phyloP scores from a whole-genome alignment of 2,113 vertebrate genomes.

The Eretmodus cyanostictus region DNA sequence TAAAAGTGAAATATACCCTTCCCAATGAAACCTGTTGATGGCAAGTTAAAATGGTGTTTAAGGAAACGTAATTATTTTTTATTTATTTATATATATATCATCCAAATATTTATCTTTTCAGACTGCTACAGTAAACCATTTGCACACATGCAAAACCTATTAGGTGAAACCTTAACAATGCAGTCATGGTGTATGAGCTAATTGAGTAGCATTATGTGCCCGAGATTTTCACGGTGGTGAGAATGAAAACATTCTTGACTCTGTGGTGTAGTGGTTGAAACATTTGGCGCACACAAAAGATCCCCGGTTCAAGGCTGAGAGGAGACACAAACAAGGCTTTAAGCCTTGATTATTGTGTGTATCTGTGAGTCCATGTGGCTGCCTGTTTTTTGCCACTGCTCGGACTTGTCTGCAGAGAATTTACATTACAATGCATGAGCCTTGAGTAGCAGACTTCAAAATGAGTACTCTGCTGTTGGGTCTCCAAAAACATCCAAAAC shows the following conservation, averaged over 20 bases:
- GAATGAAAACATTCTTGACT: neutral
- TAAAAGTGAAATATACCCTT: neutral
- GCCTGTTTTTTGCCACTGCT: neutral
- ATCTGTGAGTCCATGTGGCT: neutral
- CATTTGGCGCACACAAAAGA: neutral
- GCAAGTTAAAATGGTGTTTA: neutral
- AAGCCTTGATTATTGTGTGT: neutral
- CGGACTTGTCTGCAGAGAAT: neutral
- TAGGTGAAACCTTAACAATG: neutral
- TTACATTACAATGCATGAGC: neutral
- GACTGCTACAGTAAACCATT: neutral
- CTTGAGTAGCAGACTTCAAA: neutral
- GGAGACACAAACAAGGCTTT: accelerated
- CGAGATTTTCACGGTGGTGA: neutral
- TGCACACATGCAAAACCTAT: neutral
- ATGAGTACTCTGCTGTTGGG: neutral
- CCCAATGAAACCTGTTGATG: neutral
- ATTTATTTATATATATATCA: too few species aligned
- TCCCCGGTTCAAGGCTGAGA: neutral
- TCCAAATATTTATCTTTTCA: neutral
- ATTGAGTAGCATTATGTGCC: neutral
- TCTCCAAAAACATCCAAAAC: neutral
- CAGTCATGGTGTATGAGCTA: neutral
- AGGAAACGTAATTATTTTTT: neutral
- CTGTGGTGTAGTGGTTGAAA: neutral